Base-by-base conservation (phyloP, 2,797 vertebrate species). In the Lacerta agilis region DNA sequence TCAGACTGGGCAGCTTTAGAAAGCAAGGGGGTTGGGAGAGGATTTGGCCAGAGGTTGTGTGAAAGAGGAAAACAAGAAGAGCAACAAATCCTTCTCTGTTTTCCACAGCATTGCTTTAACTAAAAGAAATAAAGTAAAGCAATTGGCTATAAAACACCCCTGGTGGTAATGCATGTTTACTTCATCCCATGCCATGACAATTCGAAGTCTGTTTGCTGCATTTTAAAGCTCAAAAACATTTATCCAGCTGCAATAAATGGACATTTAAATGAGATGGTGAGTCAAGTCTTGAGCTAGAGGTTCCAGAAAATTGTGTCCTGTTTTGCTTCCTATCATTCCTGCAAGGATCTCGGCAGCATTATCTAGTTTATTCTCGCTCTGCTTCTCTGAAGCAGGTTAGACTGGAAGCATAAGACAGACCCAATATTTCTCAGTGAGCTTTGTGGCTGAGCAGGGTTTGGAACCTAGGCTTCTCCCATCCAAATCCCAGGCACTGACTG, bases 1-100 rank as follows among this genome's bases (percentile, higher is more conserved):
- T 89, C 81, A 91, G 94, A 92, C 61, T 38, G 88, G 89, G 92
- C 80, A 91, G 90, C 86, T 91, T 94, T 90, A 82, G 83, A 92
- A 91, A 92, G 25, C 27, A 33, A 73, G 79, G 41, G 79, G 13
- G 94, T 92, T 89, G 67, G 67, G 85, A 82, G 86, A 83, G 77
- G 66, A 36, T 67, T 86, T 95, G 93, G 93, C 90, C 88, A 90
- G 92, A 69, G 88, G 69, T 94, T 93, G 92, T 88, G 25, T 71
- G 76, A 81, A 61, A 86, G 80, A 94, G 85, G 83, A 90, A 93
- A 92, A 92, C 92, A 94, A 79, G 87, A 86, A 36, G 0, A 69
- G 86, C 1, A 94, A 87, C 86, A 81, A 92, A 87, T 82, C 45
- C 84, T 33, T 27, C 78, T 81, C 79, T 75, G 49, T 81, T n/a